These are phyloP conservation scores for Gymnorhina tibicen DNA, from an alignment of 2,113 vertebrate genomes.

Conservation along the genomic window DNA sequence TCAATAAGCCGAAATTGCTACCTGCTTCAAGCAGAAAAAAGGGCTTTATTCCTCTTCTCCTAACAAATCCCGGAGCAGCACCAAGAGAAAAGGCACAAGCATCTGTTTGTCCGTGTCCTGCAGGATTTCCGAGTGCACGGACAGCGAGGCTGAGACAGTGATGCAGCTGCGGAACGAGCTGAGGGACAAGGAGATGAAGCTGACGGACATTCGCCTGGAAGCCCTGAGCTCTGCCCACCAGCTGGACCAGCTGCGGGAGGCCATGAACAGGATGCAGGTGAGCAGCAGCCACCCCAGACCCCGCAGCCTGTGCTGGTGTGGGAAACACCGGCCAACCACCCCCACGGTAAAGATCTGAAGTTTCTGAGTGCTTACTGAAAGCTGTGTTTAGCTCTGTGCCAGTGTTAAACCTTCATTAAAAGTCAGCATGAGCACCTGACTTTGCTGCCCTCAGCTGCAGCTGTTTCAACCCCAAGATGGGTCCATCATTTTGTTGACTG, in stretches of 20 bases:
- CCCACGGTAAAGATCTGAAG: background rate
- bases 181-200: constrained; percentile 97
- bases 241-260: constrained; percentile 94
- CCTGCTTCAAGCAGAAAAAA: background rate
- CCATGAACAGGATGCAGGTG: constrained; percentile 99
- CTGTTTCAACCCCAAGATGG: background rate
- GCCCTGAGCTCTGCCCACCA: constrained; percentile 97
- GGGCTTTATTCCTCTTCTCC: background rate
- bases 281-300: background rate
- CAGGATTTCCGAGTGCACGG: constrained; percentile 91
- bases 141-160: constrained; percentile 91
- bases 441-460: background rate
- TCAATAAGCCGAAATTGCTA: background rate
- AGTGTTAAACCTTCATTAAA: background rate
- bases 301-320: background rate
- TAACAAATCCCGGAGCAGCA: background rate
- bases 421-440: background rate
- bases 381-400: background rate
- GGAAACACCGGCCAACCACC: background rate
- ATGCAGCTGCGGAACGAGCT: constrained; percentile 95
- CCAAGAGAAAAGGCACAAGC: background rate
- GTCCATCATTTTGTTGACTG: background rate
- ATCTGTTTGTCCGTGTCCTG: background rate
- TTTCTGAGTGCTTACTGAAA: background rate
- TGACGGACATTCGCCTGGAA: constrained; percentile 96